Conservation (phyloP, 2,797 vertebrate species). For the Scolopax bukidnonensis region DNA sequence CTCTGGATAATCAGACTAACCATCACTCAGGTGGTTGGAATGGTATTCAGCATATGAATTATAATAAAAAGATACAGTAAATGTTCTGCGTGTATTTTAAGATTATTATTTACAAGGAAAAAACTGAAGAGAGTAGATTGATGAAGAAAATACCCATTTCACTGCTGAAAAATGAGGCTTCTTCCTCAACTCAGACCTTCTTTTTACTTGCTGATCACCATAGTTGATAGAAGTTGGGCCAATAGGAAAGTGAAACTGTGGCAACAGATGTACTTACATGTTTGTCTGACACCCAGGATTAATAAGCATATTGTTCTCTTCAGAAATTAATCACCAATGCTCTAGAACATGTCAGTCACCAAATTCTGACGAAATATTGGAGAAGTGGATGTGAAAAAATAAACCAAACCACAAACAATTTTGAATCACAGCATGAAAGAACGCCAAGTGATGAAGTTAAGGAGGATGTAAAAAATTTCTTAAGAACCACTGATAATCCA, state of each 20-base stretch:
- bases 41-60: not conserved
- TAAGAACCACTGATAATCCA: not conserved
- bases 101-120: not conserved
- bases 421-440: not conserved
- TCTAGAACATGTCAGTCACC: not conserved
- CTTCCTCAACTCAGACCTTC: not conserved
- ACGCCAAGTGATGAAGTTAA: not conserved
- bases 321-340: not conserved
- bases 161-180: not conserved
- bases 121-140: not conserved
- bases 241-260: constrained; percentile 1
- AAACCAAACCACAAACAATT: not conserved
- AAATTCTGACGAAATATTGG: not conserved
- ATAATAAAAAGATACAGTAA: not conserved
- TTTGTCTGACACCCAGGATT: not conserved
- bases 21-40: not conserved
- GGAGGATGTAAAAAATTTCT: not conserved
- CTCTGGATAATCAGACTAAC: not conserved
- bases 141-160: not conserved
- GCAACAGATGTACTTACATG: not conserved
- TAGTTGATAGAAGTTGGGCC: not conserved
- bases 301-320: not conserved
- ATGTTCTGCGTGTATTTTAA: not conserved
- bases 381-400: not conserved
- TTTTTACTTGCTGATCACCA: not conserved